Conservation (phyloP, 2,888 invertebrate genomes). For the Plutella xylostella region DNA sequence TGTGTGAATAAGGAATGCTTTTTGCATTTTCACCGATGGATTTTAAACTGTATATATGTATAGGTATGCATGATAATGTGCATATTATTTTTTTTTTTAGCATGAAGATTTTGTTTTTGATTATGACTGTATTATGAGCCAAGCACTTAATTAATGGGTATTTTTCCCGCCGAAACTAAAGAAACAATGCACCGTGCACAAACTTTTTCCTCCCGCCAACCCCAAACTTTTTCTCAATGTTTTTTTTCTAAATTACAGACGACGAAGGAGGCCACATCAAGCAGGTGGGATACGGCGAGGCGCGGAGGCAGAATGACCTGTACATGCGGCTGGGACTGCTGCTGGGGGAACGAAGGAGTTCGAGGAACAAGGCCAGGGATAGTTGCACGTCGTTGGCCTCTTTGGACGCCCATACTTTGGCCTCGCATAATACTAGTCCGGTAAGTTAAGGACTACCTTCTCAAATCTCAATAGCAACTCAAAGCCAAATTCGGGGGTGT, state of each 20-base stretch:
- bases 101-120: no score
- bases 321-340: slow-evolving; percentile 87
- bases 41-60: no score
- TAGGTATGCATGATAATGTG: no score
- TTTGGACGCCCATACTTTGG: slow-evolving; percentile 74
- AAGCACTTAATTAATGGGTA: no score
- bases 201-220: background rate
- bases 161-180: no score
- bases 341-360: slow-evolving; percentile 75
- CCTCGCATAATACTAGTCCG: slow-evolving; percentile 87
- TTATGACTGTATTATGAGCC: no score
- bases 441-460: no score
- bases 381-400: slow-evolving; percentile 69
- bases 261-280: slow-evolving; percentile 80
- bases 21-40: no score
- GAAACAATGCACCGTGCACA: background rate
- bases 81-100: no score
- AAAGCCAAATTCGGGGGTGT: no score
- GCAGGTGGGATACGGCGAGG: slow-evolving; percentile 55
- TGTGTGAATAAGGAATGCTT: no score
- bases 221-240: background rate
- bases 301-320: slow-evolving; percentile 75
- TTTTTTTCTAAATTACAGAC: slow-evolving; percentile 53
- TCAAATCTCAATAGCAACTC: no score
- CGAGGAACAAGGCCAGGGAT: slow-evolving; percentile 55